Conservation (phyloP, 2,113 vertebrate species). For the Onychorhynchus coronatus region DNA sequence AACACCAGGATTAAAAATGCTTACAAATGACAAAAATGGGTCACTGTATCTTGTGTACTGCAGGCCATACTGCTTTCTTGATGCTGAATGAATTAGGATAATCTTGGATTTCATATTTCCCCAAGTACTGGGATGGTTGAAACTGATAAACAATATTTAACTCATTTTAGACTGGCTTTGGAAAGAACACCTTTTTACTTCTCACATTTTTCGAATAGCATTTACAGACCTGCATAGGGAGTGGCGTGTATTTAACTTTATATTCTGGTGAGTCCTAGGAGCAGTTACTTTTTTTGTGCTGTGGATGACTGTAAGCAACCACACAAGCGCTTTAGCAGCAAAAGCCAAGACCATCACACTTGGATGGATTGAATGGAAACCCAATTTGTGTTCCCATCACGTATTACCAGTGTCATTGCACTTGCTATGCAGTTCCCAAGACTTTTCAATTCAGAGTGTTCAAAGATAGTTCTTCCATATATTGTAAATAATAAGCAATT, state of each 20-base stretch:
- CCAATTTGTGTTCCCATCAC: neutral
- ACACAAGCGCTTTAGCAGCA: neutral
- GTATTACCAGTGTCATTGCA: neutral
- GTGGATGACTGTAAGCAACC: neutral
- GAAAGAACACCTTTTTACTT: neutral
- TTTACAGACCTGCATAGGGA: neutral
- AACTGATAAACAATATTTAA: slow-evolving; percentile 1
- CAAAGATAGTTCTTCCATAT: neutral
- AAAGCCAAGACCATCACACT: neutral
- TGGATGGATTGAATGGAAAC: neutral
- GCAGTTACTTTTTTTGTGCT: neutral
- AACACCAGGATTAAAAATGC: slow-evolving; percentile 63
- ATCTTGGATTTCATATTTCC: slow-evolving; percentile 42
- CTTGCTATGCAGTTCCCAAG: neutral
- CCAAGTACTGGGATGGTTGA: neutral
- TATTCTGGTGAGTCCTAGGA: neutral
- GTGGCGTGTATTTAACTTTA: neutral
- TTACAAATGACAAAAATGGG: slow-evolving; percentile 64
- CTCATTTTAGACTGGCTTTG: neutral
- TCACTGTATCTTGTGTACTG: slow-evolving; percentile 57
- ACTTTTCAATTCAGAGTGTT: neutral
- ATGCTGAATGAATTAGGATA: slow-evolving; percentile 45
- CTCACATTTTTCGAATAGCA: neutral
- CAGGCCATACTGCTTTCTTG: slow-evolving; percentile 26
- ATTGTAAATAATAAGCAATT: neutral